A percentile compares a stretch with the other conserved stretches of the same genome.
phyloP scores from a whole-genome alignment of 1,140 invertebrate genomes.

The Bicyclus anynana region DNA sequence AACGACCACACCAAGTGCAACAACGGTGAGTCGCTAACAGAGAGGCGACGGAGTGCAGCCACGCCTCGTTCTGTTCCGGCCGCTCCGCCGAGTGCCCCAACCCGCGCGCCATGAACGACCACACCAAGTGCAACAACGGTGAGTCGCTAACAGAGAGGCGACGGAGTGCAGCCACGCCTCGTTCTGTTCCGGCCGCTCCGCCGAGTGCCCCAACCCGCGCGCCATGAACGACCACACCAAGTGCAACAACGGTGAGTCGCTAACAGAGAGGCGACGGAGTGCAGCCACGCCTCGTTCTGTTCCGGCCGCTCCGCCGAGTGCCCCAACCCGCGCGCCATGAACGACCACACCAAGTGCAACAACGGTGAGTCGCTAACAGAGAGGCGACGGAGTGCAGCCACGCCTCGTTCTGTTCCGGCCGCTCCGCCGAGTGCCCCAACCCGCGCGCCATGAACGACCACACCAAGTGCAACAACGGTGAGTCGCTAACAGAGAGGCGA shows the following conservation, averaged over 20 bases:
- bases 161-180: constrained; percentile 93
- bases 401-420: constrained; percentile 91
- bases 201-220: constrained; percentile 90
- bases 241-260: constrained; percentile 56
- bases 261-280: constrained; percentile 81
- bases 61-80: constrained; percentile 91
- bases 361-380: constrained; percentile 40
- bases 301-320: constrained; percentile 92
- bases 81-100: constrained; percentile 90
- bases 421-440: constrained; percentile 91
- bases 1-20: constrained; percentile 63
- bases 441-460: constrained; percentile 78
- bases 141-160: constrained; percentile 78
- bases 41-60: constrained; percentile 92
- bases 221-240: constrained; percentile 73
- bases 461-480: constrained; percentile 67
- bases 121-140: constrained; percentile 68
- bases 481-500: constrained; percentile 37
- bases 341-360: constrained; percentile 63
- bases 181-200: constrained; percentile 89
- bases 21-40: constrained; percentile 69
- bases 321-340: constrained; percentile 84
- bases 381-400: constrained; percentile 88
- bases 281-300: constrained; percentile 90
- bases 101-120: constrained; percentile 79